Conservation (phyloP, 2,113 vertebrate species). For the Melanotaenia duboulayi region DNA sequence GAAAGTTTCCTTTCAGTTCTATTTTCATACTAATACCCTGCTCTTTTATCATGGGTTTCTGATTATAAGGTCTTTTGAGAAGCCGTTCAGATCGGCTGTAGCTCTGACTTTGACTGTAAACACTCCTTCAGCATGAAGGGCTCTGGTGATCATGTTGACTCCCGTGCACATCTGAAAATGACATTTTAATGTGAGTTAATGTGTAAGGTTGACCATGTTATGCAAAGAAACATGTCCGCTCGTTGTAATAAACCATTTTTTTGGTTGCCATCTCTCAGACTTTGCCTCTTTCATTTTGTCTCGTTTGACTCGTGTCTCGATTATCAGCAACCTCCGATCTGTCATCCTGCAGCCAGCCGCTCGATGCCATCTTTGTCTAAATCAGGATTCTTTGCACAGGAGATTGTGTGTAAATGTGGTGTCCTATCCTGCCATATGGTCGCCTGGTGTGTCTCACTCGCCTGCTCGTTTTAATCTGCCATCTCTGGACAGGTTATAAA, state of each 20-base stretch:
- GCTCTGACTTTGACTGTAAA: conserved; percentile 15
- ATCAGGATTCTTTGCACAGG: not conserved
- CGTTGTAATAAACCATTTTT: conserved; percentile 53
- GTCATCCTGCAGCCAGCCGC: conserved; percentile 12
- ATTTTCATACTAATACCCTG: too few species aligned
- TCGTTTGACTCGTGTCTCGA: not conserved
- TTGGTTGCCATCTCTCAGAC: not conserved
- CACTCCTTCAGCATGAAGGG: conserved; percentile 22
- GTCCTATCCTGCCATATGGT: not conserved
- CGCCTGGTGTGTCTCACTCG: not conserved
- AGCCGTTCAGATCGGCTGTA: not conserved
- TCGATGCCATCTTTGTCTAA: not conserved
- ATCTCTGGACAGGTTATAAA: not conserved
- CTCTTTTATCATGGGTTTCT: not conserved
- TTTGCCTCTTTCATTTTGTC: not conserved
- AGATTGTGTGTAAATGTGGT: not conserved
- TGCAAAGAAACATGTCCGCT: not conserved
- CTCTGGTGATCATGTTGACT: not conserved
- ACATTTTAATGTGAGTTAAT: not conserved
- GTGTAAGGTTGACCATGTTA: not conserved
- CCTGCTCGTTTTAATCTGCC: not conserved
- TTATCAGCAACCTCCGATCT: not conserved
- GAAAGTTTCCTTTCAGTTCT: not conserved
- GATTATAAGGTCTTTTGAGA: not conserved
- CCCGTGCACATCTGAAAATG: conserved; percentile 2